Conservation (phyloP, 2,888 invertebrate genomes). For the Drosophila algonquin region DNA sequence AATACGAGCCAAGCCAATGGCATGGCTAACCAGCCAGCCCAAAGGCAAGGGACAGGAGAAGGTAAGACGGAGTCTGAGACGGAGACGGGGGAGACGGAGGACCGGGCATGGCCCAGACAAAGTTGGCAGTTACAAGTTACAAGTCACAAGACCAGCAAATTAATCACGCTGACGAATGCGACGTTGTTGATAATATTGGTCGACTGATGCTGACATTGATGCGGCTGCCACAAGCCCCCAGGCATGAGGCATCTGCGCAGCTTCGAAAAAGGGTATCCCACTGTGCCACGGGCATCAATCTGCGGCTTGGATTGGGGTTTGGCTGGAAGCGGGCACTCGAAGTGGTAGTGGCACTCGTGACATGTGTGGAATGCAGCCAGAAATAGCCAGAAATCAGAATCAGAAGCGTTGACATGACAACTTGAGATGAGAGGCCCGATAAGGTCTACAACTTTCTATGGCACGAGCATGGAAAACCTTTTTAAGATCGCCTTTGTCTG, state of each 20-base stretch:
- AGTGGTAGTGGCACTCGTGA: conserved; percentile 32
- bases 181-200: conserved; percentile 80
- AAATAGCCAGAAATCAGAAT: conserved; percentile 58
- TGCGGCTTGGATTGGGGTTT: conserved; percentile 53
- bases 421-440: conserved; percentile 76
- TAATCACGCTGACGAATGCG: conserved; percentile 77
- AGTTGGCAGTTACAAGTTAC: conserved; percentile 54
- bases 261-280: conserved; percentile 55
- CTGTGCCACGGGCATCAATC: conserved; percentile 77
- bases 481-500: conserved; percentile 58
- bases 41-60: conserved; percentile 21
- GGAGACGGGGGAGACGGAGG: too few relatives aligned
- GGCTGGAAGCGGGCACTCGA: not conserved
- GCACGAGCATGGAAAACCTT: conserved; percentile 77
- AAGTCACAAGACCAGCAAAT: conserved; percentile 69
- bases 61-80: conserved; percentile 13
- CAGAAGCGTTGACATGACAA: conserved; percentile 83
- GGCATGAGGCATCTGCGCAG: conserved; percentile 47
- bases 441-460: conserved; percentile 69
- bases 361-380: conserved; percentile 58
- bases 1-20: conserved; percentile 33
- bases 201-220: conserved; percentile 80
- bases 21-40: conserved; percentile 11
- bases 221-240: conserved; percentile 66
- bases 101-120: conserved; percentile 3